These are phyloP conservation scores for Zosterops pallidus DNA, from an alignment of 2,113 vertebrate species.

Conservation along the genomic window DNA sequence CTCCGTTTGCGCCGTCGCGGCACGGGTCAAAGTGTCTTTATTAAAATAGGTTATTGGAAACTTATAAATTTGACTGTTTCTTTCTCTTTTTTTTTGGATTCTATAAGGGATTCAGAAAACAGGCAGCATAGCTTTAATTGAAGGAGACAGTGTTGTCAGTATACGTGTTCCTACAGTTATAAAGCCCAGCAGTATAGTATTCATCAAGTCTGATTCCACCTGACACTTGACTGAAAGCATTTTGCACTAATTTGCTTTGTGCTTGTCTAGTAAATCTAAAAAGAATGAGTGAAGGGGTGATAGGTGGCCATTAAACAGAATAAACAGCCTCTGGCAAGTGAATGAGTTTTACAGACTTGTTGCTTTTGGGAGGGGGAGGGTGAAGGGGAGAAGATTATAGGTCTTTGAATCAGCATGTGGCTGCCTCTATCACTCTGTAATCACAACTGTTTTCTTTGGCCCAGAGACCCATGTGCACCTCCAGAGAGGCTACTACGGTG, in stretches of 20 bases:
- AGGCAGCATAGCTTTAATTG: slow-evolving; percentile 36
- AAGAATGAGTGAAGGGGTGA: slow-evolving; percentile 71
- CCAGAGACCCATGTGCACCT: slow-evolving; percentile 56
- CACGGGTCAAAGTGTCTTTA: background rate
- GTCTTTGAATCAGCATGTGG: slow-evolving; percentile 68
- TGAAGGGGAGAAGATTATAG: slow-evolving; percentile 46
- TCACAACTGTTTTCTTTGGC: slow-evolving; percentile 71
- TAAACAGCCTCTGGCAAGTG: slow-evolving; percentile 72
- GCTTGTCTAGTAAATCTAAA: slow-evolving; percentile 75
- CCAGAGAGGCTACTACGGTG: slow-evolving; percentile 53
- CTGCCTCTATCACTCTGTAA: slow-evolving; percentile 68
- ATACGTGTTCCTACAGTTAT: slow-evolving; percentile 3
- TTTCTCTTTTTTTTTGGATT: background rate
- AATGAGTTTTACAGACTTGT: slow-evolving; percentile 67
- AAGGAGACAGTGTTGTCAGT: slow-evolving; percentile 63
- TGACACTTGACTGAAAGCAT: slow-evolving; percentile 76
- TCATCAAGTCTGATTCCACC: slow-evolving; percentile 70
- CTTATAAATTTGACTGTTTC: background rate
- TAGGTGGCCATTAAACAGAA: slow-evolving; percentile 78
- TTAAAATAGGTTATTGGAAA: slow-evolving; percentile 28
- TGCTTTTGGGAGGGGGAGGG: slow-evolving; percentile 46
- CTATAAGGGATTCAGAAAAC: background rate
- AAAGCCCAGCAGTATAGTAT: slow-evolving; percentile 53
- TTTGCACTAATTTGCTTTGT: slow-evolving; percentile 76
- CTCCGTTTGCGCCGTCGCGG: background rate